Percentiles rank a stretch among this genome's conserved stretches.
Evolutionary conservation across 2,888 invertebrate genomes (phyloP).

Genomic region (Calliscelio sp.): DNA sequence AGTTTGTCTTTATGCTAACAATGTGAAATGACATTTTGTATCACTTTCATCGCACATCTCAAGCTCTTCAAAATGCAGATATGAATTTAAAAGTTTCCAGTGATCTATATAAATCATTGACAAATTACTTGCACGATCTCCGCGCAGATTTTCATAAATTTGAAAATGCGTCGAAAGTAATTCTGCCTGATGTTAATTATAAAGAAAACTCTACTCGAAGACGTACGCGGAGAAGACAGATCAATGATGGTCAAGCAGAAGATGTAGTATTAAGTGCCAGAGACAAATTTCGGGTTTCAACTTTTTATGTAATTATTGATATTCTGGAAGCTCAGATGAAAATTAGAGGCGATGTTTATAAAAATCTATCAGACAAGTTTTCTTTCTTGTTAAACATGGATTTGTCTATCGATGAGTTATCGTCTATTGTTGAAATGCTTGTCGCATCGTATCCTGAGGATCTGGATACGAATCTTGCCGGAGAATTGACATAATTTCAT

Average conservation of each 20-base stretch:
- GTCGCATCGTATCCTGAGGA: conserved; percentile 40
- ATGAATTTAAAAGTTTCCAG: conserved; percentile 42
- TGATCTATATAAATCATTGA: conserved; percentile 46
- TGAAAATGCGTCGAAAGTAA: conserved; percentile 40
- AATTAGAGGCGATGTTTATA: conserved; percentile 34
- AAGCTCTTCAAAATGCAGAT: conserved; percentile 40
- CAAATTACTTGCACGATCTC: conserved; percentile 35
- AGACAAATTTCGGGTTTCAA: conserved; percentile 51
- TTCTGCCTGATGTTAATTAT: conserved; percentile 51
- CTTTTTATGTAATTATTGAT: conserved; percentile 54
- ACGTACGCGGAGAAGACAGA: conserved; percentile 36
- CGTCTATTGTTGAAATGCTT: conserved; percentile 19
- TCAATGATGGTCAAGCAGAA: conserved; percentile 34
- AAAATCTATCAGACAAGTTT: conserved; percentile 47
- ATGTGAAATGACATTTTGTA: conserved; percentile 59
- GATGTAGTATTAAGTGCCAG: conserved; percentile 28
- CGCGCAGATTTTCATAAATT: conserved; percentile 47
- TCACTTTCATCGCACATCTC: conserved; percentile 36
- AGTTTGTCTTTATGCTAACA: conserved; percentile 50
- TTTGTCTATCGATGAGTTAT: conserved; percentile 16
- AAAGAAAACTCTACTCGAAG: conserved; percentile 36
- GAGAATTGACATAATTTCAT: conserved; percentile 35
- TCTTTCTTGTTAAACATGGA: conserved; percentile 59
- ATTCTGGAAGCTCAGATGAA: conserved; percentile 41
- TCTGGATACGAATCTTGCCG: conserved; percentile 18